A percentile compares a stretch with the other conserved stretches of the same genome.
Evolutionary conservation across 2,113 vertebrate species (phyloP).

Genomic region (Passerina amoena): DNA sequence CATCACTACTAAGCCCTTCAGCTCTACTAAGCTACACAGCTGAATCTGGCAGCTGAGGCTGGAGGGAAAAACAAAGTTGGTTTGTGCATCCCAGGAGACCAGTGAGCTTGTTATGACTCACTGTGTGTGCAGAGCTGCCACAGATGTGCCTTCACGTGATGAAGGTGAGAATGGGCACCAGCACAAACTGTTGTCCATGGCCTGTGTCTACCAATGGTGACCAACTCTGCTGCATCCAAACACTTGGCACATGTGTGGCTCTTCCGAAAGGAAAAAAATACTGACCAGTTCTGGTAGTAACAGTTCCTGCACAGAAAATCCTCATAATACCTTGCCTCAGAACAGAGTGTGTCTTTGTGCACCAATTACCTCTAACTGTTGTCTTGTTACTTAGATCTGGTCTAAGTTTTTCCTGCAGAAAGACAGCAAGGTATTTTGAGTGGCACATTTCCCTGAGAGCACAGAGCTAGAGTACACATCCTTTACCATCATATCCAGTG

Average conservation of each 20-base stretch:
- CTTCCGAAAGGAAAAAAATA: background rate
- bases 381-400: background rate
- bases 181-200: background rate
- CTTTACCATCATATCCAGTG: background rate
- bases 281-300: background rate
- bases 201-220: background rate
- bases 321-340: background rate
- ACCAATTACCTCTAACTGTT: background rate
- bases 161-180: background rate
- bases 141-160: background rate
- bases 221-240: background rate
- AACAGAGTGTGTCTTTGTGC: background rate
- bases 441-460: background rate
- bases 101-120: background rate
- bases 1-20: background rate
- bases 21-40: background rate
- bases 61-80: background rate
- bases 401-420: background rate
- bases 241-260: background rate
- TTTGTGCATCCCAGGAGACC: background rate
- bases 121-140: background rate
- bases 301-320: background rate
- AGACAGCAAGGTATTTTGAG: background rate
- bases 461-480: background rate
- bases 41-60: background rate